A percentile compares a stretch with the other conserved stretches of the same genome.
These are phyloP conservation scores for Oncorhynchus masou DNA, from an alignment of 2,113 vertebrate genomes.

Conservation along the genomic window DNA sequence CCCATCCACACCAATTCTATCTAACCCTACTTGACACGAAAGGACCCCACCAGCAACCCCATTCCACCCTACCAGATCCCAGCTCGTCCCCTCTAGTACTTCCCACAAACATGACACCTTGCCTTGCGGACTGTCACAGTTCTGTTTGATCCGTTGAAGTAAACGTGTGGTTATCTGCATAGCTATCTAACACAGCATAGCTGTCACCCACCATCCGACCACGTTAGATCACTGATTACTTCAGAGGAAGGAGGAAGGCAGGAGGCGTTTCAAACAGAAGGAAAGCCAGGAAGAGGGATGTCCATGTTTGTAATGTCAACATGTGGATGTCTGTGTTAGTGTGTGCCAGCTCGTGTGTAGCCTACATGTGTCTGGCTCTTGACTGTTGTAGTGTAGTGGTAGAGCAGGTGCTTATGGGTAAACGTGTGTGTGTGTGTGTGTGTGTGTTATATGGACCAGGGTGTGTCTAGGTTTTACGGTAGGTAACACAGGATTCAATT, in stretches of 20 bases:
- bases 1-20: background rate
- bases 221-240: background rate
- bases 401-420: slow-evolving; percentile 41
- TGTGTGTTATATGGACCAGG: background rate
- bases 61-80: background rate
- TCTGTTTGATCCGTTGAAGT: background rate
- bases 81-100: background rate
- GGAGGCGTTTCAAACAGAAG: background rate
- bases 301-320: background rate
- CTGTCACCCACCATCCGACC: background rate
- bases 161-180: background rate
- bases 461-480: background rate
- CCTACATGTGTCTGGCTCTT: slow-evolving; percentile 1
- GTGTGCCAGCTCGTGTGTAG: background rate
- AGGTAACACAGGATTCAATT: no score
- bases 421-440: slow-evolving; percentile 11
- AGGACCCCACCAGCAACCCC: background rate
- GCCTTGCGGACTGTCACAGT: background rate
- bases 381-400: background rate
- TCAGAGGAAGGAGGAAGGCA: background rate
- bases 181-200: background rate
- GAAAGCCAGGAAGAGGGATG: background rate
- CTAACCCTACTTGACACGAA: background rate
- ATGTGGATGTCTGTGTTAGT: background rate
- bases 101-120: background rate